Evolutionary conservation across 2,797 vertebrate genomes (phyloP).

Genomic region (Avahi laniger): DNA sequence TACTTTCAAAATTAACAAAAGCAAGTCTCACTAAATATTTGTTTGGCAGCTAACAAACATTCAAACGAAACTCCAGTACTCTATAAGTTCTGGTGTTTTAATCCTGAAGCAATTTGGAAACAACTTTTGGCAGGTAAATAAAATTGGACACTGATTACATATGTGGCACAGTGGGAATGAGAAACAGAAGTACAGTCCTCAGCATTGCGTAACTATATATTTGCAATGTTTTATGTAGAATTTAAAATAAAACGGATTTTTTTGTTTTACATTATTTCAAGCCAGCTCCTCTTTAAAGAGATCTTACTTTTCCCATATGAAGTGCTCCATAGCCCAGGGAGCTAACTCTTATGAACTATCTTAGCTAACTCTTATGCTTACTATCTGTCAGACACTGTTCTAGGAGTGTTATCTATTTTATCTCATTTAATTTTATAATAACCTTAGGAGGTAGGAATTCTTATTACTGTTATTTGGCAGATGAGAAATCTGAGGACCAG

Average conservation of each 20-base stretch:
- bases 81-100: background rate
- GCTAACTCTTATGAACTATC: background rate
- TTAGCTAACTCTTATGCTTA: no score
- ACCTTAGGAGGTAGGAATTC: background rate
- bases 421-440: constrained; percentile 5
- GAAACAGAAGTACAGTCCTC: background rate
- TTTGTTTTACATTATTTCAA: constrained; percentile 22
- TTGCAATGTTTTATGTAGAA: background rate
- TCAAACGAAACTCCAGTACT: background rate
- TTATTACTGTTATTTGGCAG: background rate
- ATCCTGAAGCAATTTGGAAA: constrained; percentile 38
- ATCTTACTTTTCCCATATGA: background rate
- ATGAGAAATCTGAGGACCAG: background rate
- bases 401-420: background rate
- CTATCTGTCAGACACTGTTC: background rate
- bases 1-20: background rate
- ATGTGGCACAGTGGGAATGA: background rate
- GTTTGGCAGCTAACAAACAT: background rate
- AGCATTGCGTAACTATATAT: background rate
- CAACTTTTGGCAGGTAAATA: background rate
- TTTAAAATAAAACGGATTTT: constrained; percentile 15
- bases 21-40: background rate
- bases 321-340: background rate
- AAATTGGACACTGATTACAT: background rate
- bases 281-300: constrained; percentile 9